These are phyloP conservation scores for Dasyurus viverrinus DNA, from an alignment of 2,113 vertebrate species.

Conservation along the genomic window DNA sequence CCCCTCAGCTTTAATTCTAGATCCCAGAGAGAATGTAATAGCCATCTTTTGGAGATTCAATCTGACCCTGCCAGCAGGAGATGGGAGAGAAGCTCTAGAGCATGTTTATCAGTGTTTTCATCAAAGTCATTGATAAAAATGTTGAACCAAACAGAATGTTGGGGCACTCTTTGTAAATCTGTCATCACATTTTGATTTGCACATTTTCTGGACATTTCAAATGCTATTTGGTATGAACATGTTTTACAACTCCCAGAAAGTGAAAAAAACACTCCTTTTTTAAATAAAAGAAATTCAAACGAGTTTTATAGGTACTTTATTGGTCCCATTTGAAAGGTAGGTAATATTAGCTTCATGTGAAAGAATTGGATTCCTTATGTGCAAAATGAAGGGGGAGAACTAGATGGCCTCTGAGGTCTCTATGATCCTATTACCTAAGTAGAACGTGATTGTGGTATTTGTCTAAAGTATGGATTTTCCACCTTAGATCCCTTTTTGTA, in stretches of 20 bases:
- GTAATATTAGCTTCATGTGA: background rate
- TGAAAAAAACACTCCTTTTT: background rate
- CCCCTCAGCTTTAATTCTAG: background rate
- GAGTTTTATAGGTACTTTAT: background rate
- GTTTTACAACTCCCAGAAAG: background rate
- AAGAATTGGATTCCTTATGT: background rate
- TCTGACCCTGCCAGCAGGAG: background rate
- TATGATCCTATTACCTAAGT: background rate
- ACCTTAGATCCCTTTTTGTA: background rate
- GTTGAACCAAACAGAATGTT: background rate
- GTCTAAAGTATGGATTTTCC: background rate
- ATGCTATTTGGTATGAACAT: background rate
- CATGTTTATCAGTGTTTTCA: background rate
- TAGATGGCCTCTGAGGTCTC: background rate
- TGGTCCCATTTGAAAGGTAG: background rate
- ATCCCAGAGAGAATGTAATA: background rate
- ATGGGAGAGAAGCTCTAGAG: background rate
- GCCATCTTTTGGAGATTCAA: background rate
- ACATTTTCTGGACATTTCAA: background rate
- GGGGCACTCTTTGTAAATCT: background rate
- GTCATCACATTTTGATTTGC: background rate
- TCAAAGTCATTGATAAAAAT: background rate
- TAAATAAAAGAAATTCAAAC: background rate
- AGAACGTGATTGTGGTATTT: background rate
- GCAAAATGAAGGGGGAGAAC: background rate